Evolutionary conservation across 2,113 vertebrate genomes (phyloP).

Genomic region (Hoplias malabaricus): DNA sequence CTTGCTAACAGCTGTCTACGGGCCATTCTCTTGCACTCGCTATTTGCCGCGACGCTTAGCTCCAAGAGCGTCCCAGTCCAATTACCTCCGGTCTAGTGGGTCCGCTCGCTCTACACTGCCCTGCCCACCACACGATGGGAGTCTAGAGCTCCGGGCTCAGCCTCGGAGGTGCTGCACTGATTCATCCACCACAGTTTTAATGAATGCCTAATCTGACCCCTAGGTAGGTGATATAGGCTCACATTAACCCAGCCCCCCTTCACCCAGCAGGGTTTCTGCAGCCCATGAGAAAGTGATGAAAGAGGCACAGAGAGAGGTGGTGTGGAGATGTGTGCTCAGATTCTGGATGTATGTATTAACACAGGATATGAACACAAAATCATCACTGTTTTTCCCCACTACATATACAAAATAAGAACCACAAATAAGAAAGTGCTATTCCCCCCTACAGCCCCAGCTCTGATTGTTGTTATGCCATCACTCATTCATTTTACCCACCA

Average conservation of each 20-base stretch:
- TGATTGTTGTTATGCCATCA: too few species aligned
- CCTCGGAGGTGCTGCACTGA: constrained; percentile 2
- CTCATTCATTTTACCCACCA: too few species aligned
- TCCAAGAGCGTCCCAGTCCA: constrained; percentile 23
- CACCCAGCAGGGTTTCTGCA: background rate
- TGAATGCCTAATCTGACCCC: constrained; percentile 27
- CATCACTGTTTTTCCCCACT: too few species aligned
- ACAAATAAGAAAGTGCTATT: too few species aligned
- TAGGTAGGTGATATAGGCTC: constrained; percentile 15
- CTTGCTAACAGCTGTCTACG: background rate
- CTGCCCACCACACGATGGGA: constrained; percentile 15
- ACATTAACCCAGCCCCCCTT: background rate
- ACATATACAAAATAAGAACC: too few species aligned
- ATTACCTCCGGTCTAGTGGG: constrained; percentile 47
- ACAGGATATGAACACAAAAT: too few species aligned
- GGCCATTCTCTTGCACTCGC: background rate
- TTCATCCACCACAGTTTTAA: constrained; percentile 34
- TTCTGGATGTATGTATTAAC: background rate
- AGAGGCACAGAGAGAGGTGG: background rate
- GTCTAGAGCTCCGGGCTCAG: constrained; percentile 10
- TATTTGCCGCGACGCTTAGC: constrained; percentile 12
- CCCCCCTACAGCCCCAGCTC: too few species aligned
- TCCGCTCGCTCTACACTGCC: background rate
- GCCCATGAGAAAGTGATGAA: background rate
- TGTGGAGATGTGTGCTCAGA: background rate